Evolutionary conservation across 1,140 invertebrate species (phyloP).

Genomic region (Dendrolimus punctatus): DNA sequence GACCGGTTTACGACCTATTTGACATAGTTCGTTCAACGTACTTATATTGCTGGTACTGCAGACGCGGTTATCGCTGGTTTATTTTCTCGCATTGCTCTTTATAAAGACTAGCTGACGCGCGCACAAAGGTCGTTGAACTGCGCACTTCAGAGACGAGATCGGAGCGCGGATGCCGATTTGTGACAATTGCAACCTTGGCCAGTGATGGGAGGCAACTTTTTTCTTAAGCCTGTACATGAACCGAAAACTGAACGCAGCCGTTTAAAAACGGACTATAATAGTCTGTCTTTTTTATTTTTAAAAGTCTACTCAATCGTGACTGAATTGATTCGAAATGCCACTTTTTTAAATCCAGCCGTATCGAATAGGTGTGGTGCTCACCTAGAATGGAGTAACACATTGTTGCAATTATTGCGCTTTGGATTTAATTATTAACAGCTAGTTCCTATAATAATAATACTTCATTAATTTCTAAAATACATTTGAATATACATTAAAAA

Average conservation of each 20-base stretch:
- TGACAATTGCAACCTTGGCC: constrained; percentile 36
- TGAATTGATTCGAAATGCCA: background rate
- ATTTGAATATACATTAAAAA: too few species aligned
- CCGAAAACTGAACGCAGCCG: constrained; percentile 1
- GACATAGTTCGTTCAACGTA: constrained; percentile 53
- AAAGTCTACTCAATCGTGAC: constrained; percentile 5
- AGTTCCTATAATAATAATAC: too few species aligned
- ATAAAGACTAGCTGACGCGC: constrained; percentile 60
- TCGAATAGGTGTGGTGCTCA: too few species aligned
- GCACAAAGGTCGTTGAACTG: constrained; percentile 44
- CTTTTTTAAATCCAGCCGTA: too few species aligned
- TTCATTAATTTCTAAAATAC: too few species aligned
- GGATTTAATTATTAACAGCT: too few species aligned
- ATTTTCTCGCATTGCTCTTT: constrained; percentile 65
- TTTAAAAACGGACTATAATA: background rate
- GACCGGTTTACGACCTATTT: constrained; percentile 51
- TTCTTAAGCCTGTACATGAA: constrained; percentile 3
- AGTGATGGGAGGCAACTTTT: constrained; percentile 13
- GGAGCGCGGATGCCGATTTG: constrained; percentile 23
- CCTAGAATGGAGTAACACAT: too few species aligned
- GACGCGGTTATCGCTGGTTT: constrained; percentile 58
- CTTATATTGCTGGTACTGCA: constrained; percentile 29
- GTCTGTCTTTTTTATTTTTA: constrained; percentile 1
- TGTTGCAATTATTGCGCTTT: too few species aligned
- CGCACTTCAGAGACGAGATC: constrained; percentile 28